Percentiles rank a stretch among this genome's conserved stretches.
Conservation (phyloP, 2,797 vertebrate genomes). For the Rhincodon typus region DNA sequence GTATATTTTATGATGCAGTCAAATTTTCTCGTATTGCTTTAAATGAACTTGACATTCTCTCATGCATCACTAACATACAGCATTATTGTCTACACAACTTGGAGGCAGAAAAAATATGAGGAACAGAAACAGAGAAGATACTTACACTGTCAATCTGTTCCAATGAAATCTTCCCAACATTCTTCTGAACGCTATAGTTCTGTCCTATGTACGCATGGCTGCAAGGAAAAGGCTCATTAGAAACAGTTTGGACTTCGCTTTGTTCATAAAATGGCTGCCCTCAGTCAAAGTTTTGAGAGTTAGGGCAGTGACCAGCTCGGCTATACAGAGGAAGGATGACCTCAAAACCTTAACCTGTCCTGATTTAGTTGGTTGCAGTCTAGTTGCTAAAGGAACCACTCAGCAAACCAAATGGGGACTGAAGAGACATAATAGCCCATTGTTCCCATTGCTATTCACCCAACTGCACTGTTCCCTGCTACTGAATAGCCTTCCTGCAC, state of each 20-base stretch:
- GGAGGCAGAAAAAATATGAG: not conserved
- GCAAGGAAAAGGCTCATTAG: conserved; percentile 44
- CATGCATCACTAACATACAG: not conserved
- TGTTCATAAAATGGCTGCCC: not conserved
- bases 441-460: not conserved
- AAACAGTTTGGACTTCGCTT: not conserved
- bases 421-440: not conserved
- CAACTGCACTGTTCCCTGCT: not conserved
- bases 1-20: not conserved
- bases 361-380: not conserved
- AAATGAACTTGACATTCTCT: no score
- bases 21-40: not conserved
- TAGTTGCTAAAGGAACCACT: not conserved
- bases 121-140: conserved; percentile 38
- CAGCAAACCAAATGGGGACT: not conserved
- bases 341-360: not conserved
- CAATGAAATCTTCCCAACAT: conserved; percentile 81
- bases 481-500: not conserved
- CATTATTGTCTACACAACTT: not conserved
- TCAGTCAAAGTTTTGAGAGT: not conserved
- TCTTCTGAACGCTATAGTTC: conserved; percentile 85
- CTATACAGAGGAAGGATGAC: not conserved
- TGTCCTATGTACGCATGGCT: conserved; percentile 92
- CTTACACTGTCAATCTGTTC: conserved; percentile 91
- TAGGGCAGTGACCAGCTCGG: not conserved